Conservation (phyloP, 2,113 vertebrate species). For the Hyperoodon ampullatus region DNA sequence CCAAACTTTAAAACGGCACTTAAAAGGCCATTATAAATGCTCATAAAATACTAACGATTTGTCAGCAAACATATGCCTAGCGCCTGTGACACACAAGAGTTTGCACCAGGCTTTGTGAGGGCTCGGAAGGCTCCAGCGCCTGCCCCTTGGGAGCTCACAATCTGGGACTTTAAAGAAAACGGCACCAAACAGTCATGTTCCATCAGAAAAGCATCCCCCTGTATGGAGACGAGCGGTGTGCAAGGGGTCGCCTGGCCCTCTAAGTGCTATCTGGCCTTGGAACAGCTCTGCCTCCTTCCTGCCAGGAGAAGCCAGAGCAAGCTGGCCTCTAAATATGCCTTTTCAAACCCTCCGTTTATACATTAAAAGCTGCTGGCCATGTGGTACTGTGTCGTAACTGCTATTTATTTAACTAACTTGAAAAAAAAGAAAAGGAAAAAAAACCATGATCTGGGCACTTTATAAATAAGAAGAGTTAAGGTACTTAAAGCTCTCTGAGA, state of each 20-base stretch:
- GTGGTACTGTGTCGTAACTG: neutral
- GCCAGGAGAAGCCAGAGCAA: slow-evolving; percentile 18
- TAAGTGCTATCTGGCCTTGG: neutral
- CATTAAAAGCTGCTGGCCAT: slow-evolving; percentile 15
- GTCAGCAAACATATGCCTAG: neutral
- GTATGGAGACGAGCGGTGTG: neutral
- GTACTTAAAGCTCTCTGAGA: slow-evolving; percentile 41
- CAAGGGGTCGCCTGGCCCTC: slow-evolving; percentile 1
- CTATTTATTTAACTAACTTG: slow-evolving; percentile 54
- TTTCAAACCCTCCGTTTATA: neutral
- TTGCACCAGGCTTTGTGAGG: neutral
- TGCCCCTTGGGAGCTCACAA: neutral
- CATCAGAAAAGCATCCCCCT: neutral
- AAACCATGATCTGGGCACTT: neutral
- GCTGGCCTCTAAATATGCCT: neutral
- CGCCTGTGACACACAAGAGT: neutral
- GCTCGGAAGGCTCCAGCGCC: neutral
- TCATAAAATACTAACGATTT: neutral
- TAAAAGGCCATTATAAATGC: neutral
- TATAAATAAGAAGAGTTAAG: slow-evolving; percentile 33
- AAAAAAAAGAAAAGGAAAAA: neutral
- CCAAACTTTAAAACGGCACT: slow-evolving; percentile 18
- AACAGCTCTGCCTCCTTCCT: neutral
- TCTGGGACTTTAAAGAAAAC: neutral
- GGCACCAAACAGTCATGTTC: neutral